Evolutionary conservation across 2,888 invertebrate species (phyloP).

Genomic region (Caprella mutica): DNA sequence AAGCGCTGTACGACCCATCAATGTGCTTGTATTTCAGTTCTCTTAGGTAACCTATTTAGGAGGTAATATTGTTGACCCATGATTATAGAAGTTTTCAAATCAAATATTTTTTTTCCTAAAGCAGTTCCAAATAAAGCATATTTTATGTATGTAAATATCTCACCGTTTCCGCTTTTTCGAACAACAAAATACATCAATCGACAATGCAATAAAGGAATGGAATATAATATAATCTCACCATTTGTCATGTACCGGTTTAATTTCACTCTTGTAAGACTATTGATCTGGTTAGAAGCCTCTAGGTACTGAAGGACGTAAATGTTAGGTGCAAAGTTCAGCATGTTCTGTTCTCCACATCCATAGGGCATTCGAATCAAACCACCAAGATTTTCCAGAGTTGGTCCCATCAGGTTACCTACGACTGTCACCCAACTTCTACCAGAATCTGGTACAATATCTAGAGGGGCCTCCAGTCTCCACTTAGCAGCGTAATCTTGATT

Average conservation of each 20-base stretch:
- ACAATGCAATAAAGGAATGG: too few relatives aligned
- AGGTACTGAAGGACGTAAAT: conserved; percentile 32
- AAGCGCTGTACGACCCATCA: conserved; percentile 70
- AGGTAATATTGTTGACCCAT: too few relatives aligned
- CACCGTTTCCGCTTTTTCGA: too few relatives aligned
- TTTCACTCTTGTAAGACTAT: conserved; percentile 36
- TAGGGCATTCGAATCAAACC: conserved; percentile 20
- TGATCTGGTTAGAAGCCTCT: conserved; percentile 10
- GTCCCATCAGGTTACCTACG: conserved; percentile 53
- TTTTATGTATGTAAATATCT: too few relatives aligned
- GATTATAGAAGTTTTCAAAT: too few relatives aligned
- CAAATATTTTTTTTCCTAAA: too few relatives aligned
- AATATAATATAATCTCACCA: conserved; percentile 40
- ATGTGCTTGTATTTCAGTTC: conserved; percentile 62
- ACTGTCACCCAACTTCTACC: conserved; percentile 52
- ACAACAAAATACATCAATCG: too few relatives aligned
- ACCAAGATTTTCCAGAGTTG: conserved; percentile 37
- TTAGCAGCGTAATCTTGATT: conserved; percentile 29
- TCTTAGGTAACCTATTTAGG: conserved; percentile 69
- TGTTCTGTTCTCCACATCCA: conserved; percentile 39
- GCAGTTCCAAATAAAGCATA: too few relatives aligned
- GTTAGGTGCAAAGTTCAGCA: conserved; percentile 33
- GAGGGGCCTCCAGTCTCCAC: conserved; percentile 47
- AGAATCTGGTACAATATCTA: conserved; percentile 51
- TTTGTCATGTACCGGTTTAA: conserved; percentile 48